phyloP scores from a whole-genome alignment of 23 tunicate species.

The Trididemnum clinides region DNA sequence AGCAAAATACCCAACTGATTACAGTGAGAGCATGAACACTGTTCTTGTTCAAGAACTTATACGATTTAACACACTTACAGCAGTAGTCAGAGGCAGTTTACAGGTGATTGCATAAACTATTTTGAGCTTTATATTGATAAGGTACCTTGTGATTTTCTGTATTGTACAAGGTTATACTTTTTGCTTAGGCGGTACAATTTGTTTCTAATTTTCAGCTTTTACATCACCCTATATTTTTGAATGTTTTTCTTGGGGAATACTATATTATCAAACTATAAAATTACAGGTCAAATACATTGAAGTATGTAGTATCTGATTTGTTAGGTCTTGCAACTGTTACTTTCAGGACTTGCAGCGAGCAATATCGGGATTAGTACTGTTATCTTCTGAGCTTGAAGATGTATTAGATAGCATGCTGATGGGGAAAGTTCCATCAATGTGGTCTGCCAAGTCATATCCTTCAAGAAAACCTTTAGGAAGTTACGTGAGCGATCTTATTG shows the following conservation, averaged over 20 bases:
- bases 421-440: slow-evolving; percentile 82
- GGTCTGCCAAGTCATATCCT: slow-evolving; percentile 87
- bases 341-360: slow-evolving; percentile 78
- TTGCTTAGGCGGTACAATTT: no score
- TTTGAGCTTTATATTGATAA: no score
- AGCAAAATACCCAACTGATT: slow-evolving; percentile 83
- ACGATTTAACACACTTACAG: slow-evolving; percentile 74
- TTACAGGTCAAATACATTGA: no score
- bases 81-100: slow-evolving; percentile 60
- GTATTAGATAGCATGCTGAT: slow-evolving; percentile 84
- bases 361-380: slow-evolving; percentile 60
- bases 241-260: no score
- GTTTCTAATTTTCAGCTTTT: no score
- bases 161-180: no score
- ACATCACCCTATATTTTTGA: no score
- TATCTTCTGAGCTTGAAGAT: slow-evolving; percentile 78
- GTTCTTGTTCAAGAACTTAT: slow-evolving; percentile 81
- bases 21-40: slow-evolving; percentile 89
- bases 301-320: no score
- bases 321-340: neutral
- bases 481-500: slow-evolving; percentile 76
- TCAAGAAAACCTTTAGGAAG: slow-evolving; percentile 85
- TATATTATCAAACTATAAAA: no score
- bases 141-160: no score
- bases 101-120: no score